Conservation (phyloP, 2,113 vertebrate species). For the Falco punctatus region DNA sequence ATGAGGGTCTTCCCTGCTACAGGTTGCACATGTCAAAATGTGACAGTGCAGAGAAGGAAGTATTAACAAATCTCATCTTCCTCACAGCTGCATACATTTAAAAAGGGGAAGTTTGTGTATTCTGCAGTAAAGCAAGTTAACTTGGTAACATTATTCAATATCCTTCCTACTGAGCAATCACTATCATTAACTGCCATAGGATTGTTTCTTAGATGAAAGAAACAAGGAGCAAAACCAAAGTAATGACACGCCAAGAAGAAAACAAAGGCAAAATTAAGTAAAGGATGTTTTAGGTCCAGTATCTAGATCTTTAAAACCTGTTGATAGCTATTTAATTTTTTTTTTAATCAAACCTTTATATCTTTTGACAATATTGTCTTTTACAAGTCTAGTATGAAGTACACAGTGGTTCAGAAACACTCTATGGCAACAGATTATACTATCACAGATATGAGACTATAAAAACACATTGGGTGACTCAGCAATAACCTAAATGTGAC, state of each 20-base stretch:
- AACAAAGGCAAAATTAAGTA: neutral
- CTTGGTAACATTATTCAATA: neutral
- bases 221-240: neutral
- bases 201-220: neutral
- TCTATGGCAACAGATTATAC: neutral
- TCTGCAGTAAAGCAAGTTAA: neutral
- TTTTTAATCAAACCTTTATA: neutral
- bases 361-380: neutral
- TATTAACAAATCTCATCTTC: neutral
- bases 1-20: neutral
- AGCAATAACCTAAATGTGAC: neutral
- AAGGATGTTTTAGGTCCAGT: neutral
- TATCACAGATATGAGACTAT: neutral
- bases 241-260: neutral
- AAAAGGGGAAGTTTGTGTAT: neutral
- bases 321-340: no score
- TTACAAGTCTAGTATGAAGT: neutral
- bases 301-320: neutral
- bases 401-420: neutral
- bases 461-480: neutral
- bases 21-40: fast-evolving
- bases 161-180: neutral
- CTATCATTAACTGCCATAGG: neutral
- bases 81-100: neutral
- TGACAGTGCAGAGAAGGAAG: neutral